Conservation (phyloP, 2,888 invertebrate genomes). For the Drosophila formosana region DNA sequence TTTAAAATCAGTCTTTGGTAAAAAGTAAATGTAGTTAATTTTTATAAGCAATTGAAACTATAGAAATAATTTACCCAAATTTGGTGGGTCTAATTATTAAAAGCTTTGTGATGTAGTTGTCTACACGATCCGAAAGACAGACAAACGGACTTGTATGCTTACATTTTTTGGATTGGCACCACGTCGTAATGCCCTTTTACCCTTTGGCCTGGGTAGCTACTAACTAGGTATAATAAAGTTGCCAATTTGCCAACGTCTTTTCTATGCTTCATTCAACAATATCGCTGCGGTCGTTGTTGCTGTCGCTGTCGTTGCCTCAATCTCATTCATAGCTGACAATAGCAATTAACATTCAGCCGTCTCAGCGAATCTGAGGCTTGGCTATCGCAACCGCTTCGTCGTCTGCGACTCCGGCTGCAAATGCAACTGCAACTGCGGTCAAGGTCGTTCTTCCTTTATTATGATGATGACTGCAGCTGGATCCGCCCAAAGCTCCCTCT, state of each 20-base stretch:
- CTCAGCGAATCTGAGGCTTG: neutral
- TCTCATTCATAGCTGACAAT: conserved; percentile 36
- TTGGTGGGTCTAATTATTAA: too few species aligned
- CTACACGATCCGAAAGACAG: too few species aligned
- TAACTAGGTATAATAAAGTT: conserved; percentile 28
- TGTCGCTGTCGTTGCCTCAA: conserved; percentile 41
- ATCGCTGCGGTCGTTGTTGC: conserved; percentile 26
- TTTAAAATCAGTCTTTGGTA: too few species aligned
- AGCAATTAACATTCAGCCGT: conserved; percentile 34
- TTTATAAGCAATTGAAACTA: too few species aligned
- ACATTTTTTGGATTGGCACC: neutral
- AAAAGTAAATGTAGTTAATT: too few species aligned
- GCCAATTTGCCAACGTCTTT: conserved; percentile 34
- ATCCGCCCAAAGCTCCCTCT: conserved; percentile 6
- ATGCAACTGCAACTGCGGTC: conserved; percentile 50
- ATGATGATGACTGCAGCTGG: conserved; percentile 6
- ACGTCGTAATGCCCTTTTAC: conserved; percentile 14
- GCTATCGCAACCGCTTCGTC: conserved; percentile 7
- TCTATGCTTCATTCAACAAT: conserved; percentile 73
- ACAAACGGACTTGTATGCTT: too few species aligned
- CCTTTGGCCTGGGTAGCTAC: neutral
- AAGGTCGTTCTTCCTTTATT: conserved; percentile 65
- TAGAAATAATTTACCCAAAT: too few species aligned
- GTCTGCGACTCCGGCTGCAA: conserved; percentile 1
- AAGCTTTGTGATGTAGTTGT: too few species aligned